Percentiles rank a stretch among this genome's conserved stretches.
phyloP scores from a whole-genome alignment of 2,113 vertebrate genomes.

The Paramormyrops kingsleyae region DNA sequence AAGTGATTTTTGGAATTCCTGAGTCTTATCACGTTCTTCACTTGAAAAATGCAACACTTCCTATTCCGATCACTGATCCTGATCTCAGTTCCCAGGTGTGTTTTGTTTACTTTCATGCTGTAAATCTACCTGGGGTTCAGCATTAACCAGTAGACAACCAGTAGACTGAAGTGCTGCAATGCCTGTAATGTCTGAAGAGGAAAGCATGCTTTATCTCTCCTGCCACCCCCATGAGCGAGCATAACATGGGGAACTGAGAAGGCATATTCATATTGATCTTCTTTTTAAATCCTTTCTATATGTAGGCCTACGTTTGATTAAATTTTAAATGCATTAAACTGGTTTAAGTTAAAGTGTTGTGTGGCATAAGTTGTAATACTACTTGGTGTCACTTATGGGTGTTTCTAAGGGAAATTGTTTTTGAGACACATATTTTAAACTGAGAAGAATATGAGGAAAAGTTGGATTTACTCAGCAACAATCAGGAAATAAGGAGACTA shows the following conservation, averaged over 20 bases:
- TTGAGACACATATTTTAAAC: not conserved
- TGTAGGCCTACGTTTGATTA: not conserved
- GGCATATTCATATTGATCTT: not conserved
- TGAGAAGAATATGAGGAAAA: not conserved
- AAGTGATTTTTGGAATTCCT: not conserved
- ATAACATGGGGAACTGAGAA: not conserved
- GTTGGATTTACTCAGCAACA: not conserved
- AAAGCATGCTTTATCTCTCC: not conserved
- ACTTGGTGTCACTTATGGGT: not conserved
- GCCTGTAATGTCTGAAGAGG: not conserved
- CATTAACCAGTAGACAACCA: not conserved
- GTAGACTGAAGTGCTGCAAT: not conserved
- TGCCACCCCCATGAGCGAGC: not conserved
- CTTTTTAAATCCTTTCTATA: not conserved
- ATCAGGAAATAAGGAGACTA: not conserved
- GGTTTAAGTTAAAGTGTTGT: not conserved
- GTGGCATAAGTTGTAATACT: not conserved
- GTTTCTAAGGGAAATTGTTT: not conserved
- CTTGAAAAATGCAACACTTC: not conserved
- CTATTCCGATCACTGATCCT: not conserved
- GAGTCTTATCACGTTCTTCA: not conserved
- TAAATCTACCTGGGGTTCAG: not conserved
- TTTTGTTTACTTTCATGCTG: not conserved
- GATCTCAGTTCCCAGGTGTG: not conserved
- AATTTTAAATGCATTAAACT: not conserved